Evolutionary conservation across 2,888 invertebrate species (phyloP), one percentile per base, ranked within the genome.

Genomic region (Thelaira solivaga): DNA sequence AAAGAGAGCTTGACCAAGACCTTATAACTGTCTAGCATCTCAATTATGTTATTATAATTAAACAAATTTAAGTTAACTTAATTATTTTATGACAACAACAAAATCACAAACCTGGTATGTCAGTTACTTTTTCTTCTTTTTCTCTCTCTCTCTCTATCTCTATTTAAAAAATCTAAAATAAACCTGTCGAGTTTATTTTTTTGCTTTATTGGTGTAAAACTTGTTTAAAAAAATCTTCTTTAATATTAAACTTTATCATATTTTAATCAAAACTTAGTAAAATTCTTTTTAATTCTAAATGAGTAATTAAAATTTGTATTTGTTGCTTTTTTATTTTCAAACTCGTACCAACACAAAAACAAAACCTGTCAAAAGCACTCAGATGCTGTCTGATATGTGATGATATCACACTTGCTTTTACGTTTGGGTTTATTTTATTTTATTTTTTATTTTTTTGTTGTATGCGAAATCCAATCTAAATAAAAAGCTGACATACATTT

Each of bases 381-480:
- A 39, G 49, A 55, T 43, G 41, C 31, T 61, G 47, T 16, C 16
- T 5, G 7, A 4, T 31, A 31, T n/a, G 10, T 43, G 76, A 77
- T 77, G 77, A 78, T 73, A 73, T 74, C 73, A 76, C 72, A 73
- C 64, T 69, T 78, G 68, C 36, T 74, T 75, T 53, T 41, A 34
- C 22, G 57, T 49, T 65, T 57, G 29, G 1, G 13, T 43, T 31
- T 59, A n/a, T n/a, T n/a, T n/a, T n/a, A n/a, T n/a, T n/a, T n/a
- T n/a, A n/a, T n/a, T n/a, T 20, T 34, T 10, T 31, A 36, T 45
- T 45, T 49, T 11, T 6, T 4, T 34, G 13, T 62, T 65, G n/a
- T 22, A 2, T 53, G 7, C 16, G 36, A 53, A 43, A 31, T 3
- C 22, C 43, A 49, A 41, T 24, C 41, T 18, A 57, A 61, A 39